phyloP scores from a whole-genome alignment of 2,797 vertebrate genomes.

The Sandelia bainsii region DNA sequence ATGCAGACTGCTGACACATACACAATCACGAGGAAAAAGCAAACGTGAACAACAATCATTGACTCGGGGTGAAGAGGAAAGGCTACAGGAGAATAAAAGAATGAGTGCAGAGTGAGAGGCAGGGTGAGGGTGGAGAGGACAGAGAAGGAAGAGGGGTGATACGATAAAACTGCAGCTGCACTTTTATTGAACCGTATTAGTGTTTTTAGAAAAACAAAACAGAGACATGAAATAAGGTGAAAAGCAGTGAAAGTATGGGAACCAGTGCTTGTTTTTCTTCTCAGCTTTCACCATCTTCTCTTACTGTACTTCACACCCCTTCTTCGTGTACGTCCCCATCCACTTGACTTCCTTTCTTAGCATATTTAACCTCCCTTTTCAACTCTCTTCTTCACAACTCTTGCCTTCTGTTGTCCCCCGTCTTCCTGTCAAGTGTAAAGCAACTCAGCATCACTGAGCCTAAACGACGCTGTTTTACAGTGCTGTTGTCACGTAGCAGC shows the following conservation, averaged over 20 bases:
- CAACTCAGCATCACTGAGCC: constrained; percentile 41
- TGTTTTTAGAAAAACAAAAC: constrained; percentile 43
- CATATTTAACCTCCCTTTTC: constrained; percentile 20
- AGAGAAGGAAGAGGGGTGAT: constrained; percentile 28
- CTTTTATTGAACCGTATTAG: constrained; percentile 75
- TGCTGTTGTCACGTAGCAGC: constrained; percentile 36
- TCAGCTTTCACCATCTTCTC: constrained; percentile 46
- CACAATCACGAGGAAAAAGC: constrained; percentile 28
- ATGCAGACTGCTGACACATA: constrained; percentile 16
- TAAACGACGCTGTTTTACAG: constrained; percentile 44
- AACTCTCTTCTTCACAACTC: neutral
- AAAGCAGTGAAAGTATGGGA: constrained; percentile 70
- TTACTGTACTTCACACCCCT: constrained; percentile 16
- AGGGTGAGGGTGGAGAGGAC: constrained; percentile 61
- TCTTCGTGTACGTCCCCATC: constrained; percentile 20
- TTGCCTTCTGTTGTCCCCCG: constrained; percentile 21
- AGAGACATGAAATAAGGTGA: constrained; percentile 60
- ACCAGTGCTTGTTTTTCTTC: constrained; percentile 72
- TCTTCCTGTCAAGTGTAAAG: constrained; percentile 31
- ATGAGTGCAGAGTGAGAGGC: constrained; percentile 83
- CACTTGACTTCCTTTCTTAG: constrained; percentile 33
- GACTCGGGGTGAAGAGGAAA: constrained; percentile 73
- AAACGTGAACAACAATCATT: constrained; percentile 62
- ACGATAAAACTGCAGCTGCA: constrained; percentile 59
- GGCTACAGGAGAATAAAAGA: constrained; percentile 74